Base-by-base conservation (phyloP, 2,797 vertebrate genomes). In the Scyliorhinus canicula region DNA sequence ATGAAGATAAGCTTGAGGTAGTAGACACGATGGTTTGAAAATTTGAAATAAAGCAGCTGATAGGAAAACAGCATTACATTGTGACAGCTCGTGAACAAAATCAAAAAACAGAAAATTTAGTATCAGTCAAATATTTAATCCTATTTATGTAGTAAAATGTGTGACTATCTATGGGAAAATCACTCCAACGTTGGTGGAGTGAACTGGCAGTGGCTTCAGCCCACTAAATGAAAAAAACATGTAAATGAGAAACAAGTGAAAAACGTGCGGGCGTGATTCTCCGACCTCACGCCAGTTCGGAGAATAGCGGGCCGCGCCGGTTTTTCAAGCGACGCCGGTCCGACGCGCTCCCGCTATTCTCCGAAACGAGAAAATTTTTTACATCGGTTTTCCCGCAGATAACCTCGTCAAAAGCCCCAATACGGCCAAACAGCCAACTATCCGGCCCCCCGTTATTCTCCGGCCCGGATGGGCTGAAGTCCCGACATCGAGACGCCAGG, bases 1-100 rank as follows among this genome's bases (percentile, higher is more conserved):
- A 93, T 67, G 67, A 93, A 94, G 65, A 94, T 55, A 94, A 94
- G 12, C 44, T 94, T 12, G 19, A 94, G 47, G 93, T 74, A 5
- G 67, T n/a, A 74, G 93, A n/a, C 65, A 93, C 14, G 24, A 60
- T 16, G 65, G 65, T 50, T 31, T 93, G 44, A 69, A 69, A 40
- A 93, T 94, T 94, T 74, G 44, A 52, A 94, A 8, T 94, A 67
- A 93, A 71, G 6, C 11, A 94, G 11, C 91, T 50, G 65, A 52
- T 74, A 19, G 19, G 69, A 93, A 93, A 47, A 47, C 57, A 60
- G 55, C 35, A 93, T 40, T 35, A 88, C 52, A 88, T 88, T 12
- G 9, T 67, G 91, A 44, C 24, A 93, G 44, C 9, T 47, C 4
- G 57, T 60, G 91, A 65, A 67, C 44, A 67, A 93, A 28, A 26